Percentiles rank a stretch among this genome's conserved stretches.
phyloP scores from a whole-genome alignment of 2,888 invertebrate species.

The Meghimatium bilineatum region DNA sequence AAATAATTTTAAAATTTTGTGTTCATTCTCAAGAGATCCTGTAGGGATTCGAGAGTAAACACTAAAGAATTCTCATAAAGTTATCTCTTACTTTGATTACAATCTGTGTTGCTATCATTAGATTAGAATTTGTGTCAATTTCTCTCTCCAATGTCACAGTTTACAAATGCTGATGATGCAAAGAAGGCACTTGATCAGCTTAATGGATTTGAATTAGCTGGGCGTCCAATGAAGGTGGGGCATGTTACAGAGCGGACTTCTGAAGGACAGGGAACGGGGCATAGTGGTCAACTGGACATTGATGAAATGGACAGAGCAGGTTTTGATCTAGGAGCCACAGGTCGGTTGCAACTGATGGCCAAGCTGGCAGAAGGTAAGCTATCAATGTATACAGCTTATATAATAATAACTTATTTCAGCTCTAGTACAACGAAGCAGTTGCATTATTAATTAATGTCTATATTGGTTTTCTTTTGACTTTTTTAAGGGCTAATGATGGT shows the following conservation, averaged over 20 bases:
- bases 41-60: too few relatives aligned
- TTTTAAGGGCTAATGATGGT: too few relatives aligned
- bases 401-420: too few relatives aligned
- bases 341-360: slow-evolving; percentile 97
- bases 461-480: too few relatives aligned
- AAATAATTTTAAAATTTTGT: too few relatives aligned
- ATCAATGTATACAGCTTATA: too few relatives aligned
- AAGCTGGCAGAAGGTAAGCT: slow-evolving; percentile 93
- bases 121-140: background rate
- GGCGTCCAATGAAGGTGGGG: slow-evolving; percentile 98
- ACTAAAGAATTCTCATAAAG: too few relatives aligned
- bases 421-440: too few relatives aligned
- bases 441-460: too few relatives aligned
- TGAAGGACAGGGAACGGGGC: slow-evolving; percentile 62
- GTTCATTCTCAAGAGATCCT: too few relatives aligned
- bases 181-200: slow-evolving; percentile 98
- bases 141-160: slow-evolving; percentile 82
- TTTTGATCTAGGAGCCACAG: slow-evolving; percentile 97
- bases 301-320: slow-evolving; percentile 97
- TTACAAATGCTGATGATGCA: slow-evolving; percentile 96
- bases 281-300: slow-evolving; percentile 90
- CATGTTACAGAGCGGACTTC: slow-evolving; percentile 81
- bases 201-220: slow-evolving; percentile 98
- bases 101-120: too few relatives aligned
- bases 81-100: too few relatives aligned